Conservation (phyloP, 2,797 vertebrate species). For the Sitta carolinensis region DNA sequence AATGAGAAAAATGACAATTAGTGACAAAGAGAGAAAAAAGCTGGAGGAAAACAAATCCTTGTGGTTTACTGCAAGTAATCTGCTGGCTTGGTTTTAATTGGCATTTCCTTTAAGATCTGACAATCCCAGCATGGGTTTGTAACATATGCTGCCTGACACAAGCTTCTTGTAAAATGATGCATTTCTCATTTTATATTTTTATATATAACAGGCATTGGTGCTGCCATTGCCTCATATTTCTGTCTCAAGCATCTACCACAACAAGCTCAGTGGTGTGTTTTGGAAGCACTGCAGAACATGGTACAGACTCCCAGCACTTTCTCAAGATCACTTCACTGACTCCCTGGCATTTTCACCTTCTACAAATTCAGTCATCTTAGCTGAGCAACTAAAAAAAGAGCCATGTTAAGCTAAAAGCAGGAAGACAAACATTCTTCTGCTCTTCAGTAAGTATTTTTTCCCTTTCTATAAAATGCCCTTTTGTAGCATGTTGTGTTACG, state of each 20-base stretch:
- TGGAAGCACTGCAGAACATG: neutral
- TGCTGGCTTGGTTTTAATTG: neutral
- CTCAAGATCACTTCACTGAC: slow-evolving; percentile 10
- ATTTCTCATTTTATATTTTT: neutral
- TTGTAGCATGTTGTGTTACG: slow-evolving; percentile 37
- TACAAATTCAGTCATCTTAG: neutral
- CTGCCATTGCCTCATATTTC: neutral
- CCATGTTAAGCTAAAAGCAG: slow-evolving; percentile 35
- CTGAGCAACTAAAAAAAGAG: slow-evolving; percentile 21
- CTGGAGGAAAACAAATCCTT: neutral
- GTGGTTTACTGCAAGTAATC: neutral
- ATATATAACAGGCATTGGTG: neutral
- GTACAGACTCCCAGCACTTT: neutral
- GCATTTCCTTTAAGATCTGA: neutral
- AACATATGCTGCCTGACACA: neutral
- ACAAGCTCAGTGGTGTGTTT: neutral
- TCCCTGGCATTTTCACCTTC: neutral
- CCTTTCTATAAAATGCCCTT: slow-evolving; percentile 63
- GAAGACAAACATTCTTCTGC: slow-evolving; percentile 56
- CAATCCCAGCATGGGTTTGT: neutral
- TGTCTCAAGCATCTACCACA: neutral
- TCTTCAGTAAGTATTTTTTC: neutral
- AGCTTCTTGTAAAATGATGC: neutral
- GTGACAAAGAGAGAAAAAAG: neutral
- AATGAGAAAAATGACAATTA: neutral